Percentiles rank a stretch among this genome's conserved stretches.
These are phyloP conservation scores for Dolomedes plantarius DNA, from an alignment of 2,888 invertebrate species.

Conservation along the genomic window DNA sequence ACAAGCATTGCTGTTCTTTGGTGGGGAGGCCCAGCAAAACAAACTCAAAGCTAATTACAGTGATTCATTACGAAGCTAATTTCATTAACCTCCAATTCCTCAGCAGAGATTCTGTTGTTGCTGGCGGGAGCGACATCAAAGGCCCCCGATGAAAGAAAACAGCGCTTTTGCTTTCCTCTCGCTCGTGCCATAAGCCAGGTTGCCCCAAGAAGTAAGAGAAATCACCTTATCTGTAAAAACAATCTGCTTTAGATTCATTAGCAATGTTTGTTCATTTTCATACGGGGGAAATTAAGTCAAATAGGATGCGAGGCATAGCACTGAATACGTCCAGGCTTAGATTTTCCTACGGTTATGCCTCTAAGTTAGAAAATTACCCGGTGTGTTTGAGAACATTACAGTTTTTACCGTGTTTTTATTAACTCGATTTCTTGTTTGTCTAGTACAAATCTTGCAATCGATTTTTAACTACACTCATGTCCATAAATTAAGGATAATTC, in stretches of 20 bases:
- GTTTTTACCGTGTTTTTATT: too few relatives aligned
- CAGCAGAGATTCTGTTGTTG: neutral
- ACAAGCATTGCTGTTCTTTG: too few relatives aligned
- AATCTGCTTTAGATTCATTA: neutral
- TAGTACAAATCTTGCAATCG: too few relatives aligned
- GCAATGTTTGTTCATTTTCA: neutral
- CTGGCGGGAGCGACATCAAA: neutral
- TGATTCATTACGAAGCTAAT: conserved; percentile 4
- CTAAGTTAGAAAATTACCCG: too few relatives aligned
- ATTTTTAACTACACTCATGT: too few relatives aligned
- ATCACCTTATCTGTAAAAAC: conserved; percentile 12
- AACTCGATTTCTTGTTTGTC: too few relatives aligned
- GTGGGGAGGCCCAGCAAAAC: neutral
- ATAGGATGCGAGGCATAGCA: neutral
- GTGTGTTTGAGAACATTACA: too few relatives aligned
- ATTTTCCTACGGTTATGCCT: too few relatives aligned
- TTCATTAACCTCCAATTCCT: neutral
- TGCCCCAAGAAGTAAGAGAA: neutral
- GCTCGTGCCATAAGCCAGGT: neutral
- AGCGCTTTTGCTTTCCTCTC: neutral
- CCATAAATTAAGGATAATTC: too few relatives aligned
- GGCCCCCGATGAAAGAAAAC: neutral
- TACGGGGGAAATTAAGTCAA: neutral
- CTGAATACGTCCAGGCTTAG: too few relatives aligned
- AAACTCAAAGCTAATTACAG: neutral